phyloP scores from a whole-genome alignment of 2,113 vertebrate genomes.

The Callaeas wilsoni region DNA sequence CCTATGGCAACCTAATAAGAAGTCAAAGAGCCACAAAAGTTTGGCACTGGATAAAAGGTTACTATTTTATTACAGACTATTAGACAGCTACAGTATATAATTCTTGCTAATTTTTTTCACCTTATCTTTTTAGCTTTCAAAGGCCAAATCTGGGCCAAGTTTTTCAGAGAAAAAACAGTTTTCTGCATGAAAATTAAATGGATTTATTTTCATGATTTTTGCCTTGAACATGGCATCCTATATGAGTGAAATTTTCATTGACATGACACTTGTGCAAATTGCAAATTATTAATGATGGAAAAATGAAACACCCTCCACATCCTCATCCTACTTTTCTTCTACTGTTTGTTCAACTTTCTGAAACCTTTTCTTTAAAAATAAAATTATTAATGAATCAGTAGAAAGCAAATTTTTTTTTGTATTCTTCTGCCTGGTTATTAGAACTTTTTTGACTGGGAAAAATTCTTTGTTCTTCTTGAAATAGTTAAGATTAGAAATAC shows the following conservation, averaged over 20 bases:
- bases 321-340: not conserved
- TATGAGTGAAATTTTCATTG: not conserved
- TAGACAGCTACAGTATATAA: not conserved
- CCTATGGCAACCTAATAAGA: not conserved
- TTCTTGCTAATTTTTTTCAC: not conserved
- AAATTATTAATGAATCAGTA: not conserved
- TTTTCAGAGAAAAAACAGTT: not conserved
- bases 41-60: not conserved
- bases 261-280: not conserved
- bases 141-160: not conserved
- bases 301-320: accelerated
- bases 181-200: not conserved
- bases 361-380: not conserved
- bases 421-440: not conserved
- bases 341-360: not conserved
- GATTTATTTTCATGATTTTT: not conserved
- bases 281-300: not conserved
- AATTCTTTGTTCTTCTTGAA: not conserved
- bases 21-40: not conserved
- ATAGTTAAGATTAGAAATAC: not conserved
- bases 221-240: not conserved
- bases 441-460: not conserved
- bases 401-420: not conserved
- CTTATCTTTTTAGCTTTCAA: not conserved
- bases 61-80: not conserved